These are phyloP conservation scores for Neoscelio sp. DNA, from an alignment of 2,888 invertebrate genomes.

Conservation along the genomic window DNA sequence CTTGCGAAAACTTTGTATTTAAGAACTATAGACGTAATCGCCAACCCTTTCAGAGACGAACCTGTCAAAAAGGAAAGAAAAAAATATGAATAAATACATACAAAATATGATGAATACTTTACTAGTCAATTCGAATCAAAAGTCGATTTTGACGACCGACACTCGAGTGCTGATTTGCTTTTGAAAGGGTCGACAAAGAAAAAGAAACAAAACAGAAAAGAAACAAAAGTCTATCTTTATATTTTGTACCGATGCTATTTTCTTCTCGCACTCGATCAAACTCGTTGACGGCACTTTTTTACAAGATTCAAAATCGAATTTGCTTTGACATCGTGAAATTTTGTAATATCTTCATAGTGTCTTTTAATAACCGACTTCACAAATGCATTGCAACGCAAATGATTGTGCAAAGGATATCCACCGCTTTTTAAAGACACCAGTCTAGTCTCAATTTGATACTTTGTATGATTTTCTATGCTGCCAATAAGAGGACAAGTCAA, in stretches of 20 bases:
- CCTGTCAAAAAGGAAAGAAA: background rate
- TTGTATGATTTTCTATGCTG: slow-evolving; percentile 75
- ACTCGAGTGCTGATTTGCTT: slow-evolving; percentile 20
- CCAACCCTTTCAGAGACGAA: slow-evolving; percentile 37
- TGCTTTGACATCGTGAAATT: slow-evolving; percentile 14
- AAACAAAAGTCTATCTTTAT: slow-evolving; percentile 17
- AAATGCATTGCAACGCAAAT: slow-evolving; percentile 24
- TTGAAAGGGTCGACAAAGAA: slow-evolving; percentile 37
- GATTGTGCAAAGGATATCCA: slow-evolving; percentile 48
- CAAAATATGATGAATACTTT: slow-evolving; percentile 15
- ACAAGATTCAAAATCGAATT: slow-evolving; percentile 36
- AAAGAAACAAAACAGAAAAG: slow-evolving; percentile 10
- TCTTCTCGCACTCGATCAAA: slow-evolving; percentile 19
- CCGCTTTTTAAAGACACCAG: slow-evolving; percentile 71
- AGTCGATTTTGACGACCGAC: slow-evolving; percentile 25
- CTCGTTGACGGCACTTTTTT: slow-evolving; percentile 40
- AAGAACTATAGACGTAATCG: slow-evolving; percentile 35
- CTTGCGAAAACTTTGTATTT: slow-evolving; percentile 36
- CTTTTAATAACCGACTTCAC: slow-evolving; percentile 18
- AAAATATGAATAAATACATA: slow-evolving; percentile 2
- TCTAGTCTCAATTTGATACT: slow-evolving; percentile 76
- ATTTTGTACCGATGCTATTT: slow-evolving; percentile 15
- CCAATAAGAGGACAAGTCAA: slow-evolving; percentile 70
- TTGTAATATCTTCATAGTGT: slow-evolving; percentile 31
- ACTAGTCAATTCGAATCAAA: slow-evolving; percentile 57